Evolutionary conservation across 2,888 invertebrate genomes (phyloP).

Genomic region (Conistra vaccinii): DNA sequence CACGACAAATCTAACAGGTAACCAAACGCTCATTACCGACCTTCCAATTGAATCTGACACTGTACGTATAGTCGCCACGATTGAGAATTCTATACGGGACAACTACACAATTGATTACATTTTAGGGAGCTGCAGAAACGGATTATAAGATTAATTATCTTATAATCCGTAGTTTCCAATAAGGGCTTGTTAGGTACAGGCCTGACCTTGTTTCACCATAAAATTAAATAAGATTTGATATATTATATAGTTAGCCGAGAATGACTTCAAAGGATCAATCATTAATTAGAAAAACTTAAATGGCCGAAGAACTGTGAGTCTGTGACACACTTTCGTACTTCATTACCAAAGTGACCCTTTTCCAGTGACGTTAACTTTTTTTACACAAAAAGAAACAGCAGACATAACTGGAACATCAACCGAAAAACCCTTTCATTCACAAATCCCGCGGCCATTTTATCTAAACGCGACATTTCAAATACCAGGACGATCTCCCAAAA

Average conservation of each 20-base stretch:
- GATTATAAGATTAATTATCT: too few species aligned
- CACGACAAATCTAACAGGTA: constrained; percentile 66
- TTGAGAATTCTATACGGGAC: constrained; percentile 29
- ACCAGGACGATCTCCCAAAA: constrained; percentile 43
- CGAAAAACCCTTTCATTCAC: not conserved
- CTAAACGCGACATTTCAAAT: constrained; percentile 36
- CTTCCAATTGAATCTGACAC: constrained; percentile 70
- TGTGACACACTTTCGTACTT: too few species aligned
- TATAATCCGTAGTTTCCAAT: not conserved
- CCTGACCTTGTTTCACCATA: not conserved
- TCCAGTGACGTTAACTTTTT: not conserved
- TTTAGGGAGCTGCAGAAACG: not conserved
- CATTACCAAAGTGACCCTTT: not conserved
- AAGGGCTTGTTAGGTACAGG: not conserved
- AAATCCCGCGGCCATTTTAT: constrained; percentile 16
- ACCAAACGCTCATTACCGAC: constrained; percentile 65
- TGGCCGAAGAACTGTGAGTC: not conserved
- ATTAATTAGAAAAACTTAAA: not conserved
- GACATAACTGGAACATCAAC: not conserved
- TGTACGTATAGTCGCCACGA: constrained; percentile 43
- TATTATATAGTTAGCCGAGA: too few species aligned
- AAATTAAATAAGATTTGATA: not conserved
- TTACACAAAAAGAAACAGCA: not conserved
- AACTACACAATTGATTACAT: not conserved
- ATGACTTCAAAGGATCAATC: not conserved